Conservation (phyloP, 2,113 vertebrate genomes). For the Alaudala cheleensis region DNA sequence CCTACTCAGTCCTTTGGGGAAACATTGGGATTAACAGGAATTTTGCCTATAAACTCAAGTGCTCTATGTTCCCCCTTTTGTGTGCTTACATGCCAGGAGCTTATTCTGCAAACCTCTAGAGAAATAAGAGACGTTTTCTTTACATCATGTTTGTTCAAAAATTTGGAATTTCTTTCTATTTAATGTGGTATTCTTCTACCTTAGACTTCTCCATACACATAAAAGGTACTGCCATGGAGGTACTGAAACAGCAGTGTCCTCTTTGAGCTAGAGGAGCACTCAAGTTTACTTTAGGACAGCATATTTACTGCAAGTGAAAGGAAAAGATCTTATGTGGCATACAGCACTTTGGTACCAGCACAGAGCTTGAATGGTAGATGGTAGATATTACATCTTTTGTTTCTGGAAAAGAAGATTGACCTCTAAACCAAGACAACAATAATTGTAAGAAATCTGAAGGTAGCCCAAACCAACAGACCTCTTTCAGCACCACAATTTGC, state of each 20-base stretch:
- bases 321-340: neutral
- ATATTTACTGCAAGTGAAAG: neutral
- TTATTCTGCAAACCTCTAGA: neutral
- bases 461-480: neutral
- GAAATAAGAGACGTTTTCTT: neutral
- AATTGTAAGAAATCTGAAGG: neutral
- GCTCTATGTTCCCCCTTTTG: neutral
- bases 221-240: neutral
- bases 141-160: neutral
- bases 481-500: neutral
- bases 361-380: neutral
- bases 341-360: neutral
- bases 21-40: neutral
- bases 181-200: neutral
- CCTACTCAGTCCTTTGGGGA: neutral
- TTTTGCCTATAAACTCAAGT: neutral
- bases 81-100: neutral
- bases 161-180: neutral
- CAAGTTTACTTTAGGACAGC: neutral
- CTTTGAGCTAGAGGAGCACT: neutral
- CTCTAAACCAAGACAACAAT: neutral
- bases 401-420: conserved; percentile 1
- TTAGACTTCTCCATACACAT: neutral
- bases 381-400: neutral
- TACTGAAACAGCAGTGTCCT: neutral